A percentile compares a stretch with the other conserved stretches of the same genome.
Conservation (phyloP, 2,113 vertebrate genomes). For the Scatophagus argus region DNA sequence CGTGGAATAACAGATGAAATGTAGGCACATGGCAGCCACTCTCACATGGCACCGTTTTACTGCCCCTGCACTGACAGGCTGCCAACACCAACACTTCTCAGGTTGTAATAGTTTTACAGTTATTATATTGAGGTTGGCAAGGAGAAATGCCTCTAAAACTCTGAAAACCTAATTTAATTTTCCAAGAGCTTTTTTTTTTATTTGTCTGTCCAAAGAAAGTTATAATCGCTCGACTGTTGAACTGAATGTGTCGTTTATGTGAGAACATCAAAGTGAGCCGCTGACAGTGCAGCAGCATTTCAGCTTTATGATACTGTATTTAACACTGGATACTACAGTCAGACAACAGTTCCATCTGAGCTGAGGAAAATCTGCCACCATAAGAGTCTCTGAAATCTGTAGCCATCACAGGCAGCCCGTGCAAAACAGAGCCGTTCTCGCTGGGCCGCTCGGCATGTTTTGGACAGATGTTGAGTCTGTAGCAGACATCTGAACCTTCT, state of each 20-base stretch:
- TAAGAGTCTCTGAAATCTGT: not conserved
- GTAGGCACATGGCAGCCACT: constrained; percentile 57
- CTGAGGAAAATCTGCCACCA: not conserved
- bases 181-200: constrained; percentile 59
- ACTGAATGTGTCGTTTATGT: constrained; percentile 74
- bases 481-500: constrained; percentile 47
- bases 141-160: constrained; percentile 48
- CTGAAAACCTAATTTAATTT: constrained; percentile 79
- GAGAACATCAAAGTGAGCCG: constrained; percentile 69
- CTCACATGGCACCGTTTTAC: constrained; percentile 63
- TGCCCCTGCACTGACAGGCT: constrained; percentile 61
- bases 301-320: constrained; percentile 35
- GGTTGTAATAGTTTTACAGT: constrained; percentile 83
- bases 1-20: constrained; percentile 75
- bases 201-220: constrained; percentile 62
- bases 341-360: not conserved
- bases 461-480: constrained; percentile 58
- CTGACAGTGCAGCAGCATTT: constrained; percentile 44
- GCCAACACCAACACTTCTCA: constrained; percentile 83
- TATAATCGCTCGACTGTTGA: constrained; percentile 64
- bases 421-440: too few species aligned
- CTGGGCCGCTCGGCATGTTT: constrained; percentile 56
- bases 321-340: constrained; percentile 19
- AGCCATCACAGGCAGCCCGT: too few species aligned
- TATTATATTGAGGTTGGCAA: constrained; percentile 82